Percentiles rank a stretch among this genome's conserved stretches.
phyloP scores from a whole-genome alignment of 2,113 vertebrate species.

The Tychaedon coryphoeus region DNA sequence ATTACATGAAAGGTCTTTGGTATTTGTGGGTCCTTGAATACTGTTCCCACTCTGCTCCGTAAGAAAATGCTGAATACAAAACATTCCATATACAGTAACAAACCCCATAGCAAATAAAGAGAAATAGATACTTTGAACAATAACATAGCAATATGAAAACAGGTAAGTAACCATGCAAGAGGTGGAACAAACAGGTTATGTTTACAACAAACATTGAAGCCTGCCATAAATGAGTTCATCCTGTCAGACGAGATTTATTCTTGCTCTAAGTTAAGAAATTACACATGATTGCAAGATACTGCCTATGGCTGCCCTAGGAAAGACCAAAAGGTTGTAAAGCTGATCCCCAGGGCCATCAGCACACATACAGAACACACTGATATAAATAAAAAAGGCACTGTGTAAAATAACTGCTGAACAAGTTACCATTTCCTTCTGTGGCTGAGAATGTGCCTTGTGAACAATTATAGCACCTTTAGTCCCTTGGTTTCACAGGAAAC shows the following conservation, averaged over 20 bases:
- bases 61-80: slow-evolving; percentile 68
- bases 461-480: slow-evolving; percentile 47
- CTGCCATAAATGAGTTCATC: slow-evolving; percentile 22
- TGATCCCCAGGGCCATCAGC: not conserved
- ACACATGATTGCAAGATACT: not conserved
- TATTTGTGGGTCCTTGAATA: slow-evolving; percentile 69
- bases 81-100: slow-evolving; percentile 71
- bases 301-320: not conserved
- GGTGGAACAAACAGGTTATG: slow-evolving; percentile 19
- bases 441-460: slow-evolving; percentile 4
- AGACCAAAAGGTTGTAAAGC: not conserved
- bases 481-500: not conserved
- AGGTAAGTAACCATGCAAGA: slow-evolving; percentile 62
- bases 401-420: slow-evolving; percentile 26
- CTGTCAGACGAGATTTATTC: not conserved
- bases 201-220: slow-evolving; percentile 13
- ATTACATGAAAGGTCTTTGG: slow-evolving; percentile 75
- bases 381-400: slow-evolving; percentile 63
- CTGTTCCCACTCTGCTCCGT: slow-evolving; percentile 62
- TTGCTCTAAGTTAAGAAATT: not conserved
- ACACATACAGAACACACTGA: slow-evolving; percentile 17
- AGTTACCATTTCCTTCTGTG: not conserved
- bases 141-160: slow-evolving; percentile 63
- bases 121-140: slow-evolving; percentile 59
- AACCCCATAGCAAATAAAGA: slow-evolving; percentile 66